Evolutionary conservation across 2,797 vertebrate genomes (phyloP).

Genomic region (Molossus molossus): DNA sequence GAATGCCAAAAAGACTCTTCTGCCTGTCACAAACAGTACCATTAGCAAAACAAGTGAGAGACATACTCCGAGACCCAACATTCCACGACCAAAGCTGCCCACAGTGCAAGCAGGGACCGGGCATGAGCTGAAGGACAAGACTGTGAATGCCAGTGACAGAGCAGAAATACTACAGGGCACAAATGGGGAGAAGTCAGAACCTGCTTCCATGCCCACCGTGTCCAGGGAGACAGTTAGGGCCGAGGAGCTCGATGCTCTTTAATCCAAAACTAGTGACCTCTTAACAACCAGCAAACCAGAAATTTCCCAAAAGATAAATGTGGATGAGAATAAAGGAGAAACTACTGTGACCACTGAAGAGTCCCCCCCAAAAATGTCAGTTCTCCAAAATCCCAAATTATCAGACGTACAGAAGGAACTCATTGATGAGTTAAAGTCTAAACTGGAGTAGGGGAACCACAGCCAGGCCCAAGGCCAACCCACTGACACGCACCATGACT

Average conservation of each 20-base stretch:
- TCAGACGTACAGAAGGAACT: background rate
- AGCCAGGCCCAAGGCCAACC: background rate
- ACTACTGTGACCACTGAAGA: background rate
- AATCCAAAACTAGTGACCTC: background rate
- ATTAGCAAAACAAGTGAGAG: background rate
- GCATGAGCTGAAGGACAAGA: background rate
- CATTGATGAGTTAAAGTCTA: background rate
- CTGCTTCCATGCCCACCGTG: too few species aligned
- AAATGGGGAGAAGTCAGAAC: background rate
- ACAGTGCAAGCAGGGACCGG: background rate
- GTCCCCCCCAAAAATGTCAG: background rate
- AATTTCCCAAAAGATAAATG: background rate
- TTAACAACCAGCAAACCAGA: background rate
- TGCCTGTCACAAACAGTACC: background rate
- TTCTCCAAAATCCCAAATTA: background rate
- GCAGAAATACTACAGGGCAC: background rate
- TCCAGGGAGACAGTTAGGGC: background rate
- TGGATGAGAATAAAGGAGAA: background rate
- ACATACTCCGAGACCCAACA: background rate
- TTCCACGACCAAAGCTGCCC: background rate
- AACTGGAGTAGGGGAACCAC: too few species aligned
- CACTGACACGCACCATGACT: accelerated
- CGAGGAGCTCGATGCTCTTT: background rate
- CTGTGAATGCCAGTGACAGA: background rate
- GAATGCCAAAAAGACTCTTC: background rate